These are phyloP conservation scores for Watsonalla cultraria DNA, from an alignment of 2,888 invertebrate genomes.

Conservation along the genomic window DNA sequence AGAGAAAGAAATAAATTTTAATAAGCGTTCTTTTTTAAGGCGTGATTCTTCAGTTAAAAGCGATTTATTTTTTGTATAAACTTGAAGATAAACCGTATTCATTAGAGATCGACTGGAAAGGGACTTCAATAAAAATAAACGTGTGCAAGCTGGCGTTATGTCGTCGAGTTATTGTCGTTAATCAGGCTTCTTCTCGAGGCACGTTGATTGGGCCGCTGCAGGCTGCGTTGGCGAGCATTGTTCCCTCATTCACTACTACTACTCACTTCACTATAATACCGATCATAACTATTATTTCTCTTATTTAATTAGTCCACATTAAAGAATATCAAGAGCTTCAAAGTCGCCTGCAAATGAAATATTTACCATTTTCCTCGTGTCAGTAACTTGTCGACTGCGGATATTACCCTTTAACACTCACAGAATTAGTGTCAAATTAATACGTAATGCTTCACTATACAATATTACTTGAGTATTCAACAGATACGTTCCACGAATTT, in stretches of 20 bases:
- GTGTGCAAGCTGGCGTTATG: constrained; percentile 67
- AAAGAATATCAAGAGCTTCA: too few relatives aligned
- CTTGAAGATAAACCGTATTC: constrained; percentile 77
- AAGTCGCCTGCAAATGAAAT: too few relatives aligned
- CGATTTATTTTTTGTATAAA: constrained; percentile 78
- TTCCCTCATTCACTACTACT: constrained; percentile 48
- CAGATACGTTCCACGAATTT: constrained; percentile 45
- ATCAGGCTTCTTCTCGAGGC: constrained; percentile 61
- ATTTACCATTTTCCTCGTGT: background rate
- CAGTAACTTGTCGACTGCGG: background rate
- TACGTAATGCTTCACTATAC: background rate
- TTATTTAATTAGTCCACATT: constrained; percentile 7
- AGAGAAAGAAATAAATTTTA: constrained; percentile 79
- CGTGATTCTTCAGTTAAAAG: constrained; percentile 79
- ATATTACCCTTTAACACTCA: background rate
- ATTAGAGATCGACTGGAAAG: constrained; percentile 77
- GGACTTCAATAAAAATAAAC: constrained; percentile 73
- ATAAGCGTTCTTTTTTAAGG: constrained; percentile 79
- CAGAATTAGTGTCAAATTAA: background rate
- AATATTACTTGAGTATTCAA: constrained; percentile 23
- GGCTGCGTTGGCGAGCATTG: constrained; percentile 44
- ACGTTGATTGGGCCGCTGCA: constrained; percentile 56
- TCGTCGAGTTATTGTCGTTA: constrained; percentile 74
- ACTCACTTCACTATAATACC: constrained; percentile 40
- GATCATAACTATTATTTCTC: constrained; percentile 37